phyloP scores from a whole-genome alignment of 2,888 invertebrate species.

The Lasioglossum pauxillum region DNA sequence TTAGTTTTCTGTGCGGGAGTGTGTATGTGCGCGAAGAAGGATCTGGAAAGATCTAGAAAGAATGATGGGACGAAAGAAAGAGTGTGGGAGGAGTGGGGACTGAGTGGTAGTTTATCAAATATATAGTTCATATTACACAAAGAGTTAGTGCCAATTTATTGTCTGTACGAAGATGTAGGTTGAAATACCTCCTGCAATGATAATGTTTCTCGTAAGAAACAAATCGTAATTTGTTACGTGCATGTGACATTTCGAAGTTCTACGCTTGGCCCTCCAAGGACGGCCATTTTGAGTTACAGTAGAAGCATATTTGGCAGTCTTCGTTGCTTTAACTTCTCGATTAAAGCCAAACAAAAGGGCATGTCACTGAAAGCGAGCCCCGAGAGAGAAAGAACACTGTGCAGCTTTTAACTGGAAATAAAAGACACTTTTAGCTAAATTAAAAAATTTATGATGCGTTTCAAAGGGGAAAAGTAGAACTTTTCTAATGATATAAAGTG shows the following conservation, averaged over 20 bases:
- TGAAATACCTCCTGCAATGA: too few species aligned
- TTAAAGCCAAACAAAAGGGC: background rate
- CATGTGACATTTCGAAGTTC: background rate
- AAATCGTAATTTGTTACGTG: too few species aligned
- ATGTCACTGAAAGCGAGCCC: slow-evolving; percentile 1
- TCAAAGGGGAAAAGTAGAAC: background rate
- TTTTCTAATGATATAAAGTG: background rate
- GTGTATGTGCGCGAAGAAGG: too few species aligned
- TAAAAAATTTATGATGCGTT: background rate
- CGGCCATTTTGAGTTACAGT: background rate
- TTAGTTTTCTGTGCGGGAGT: background rate
- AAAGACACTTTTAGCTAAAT: slow-evolving; percentile 1
- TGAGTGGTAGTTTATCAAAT: too few species aligned
- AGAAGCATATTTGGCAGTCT: background rate
- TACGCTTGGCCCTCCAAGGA: background rate
- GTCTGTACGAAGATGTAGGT: too few species aligned
- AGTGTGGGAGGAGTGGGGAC: too few species aligned
- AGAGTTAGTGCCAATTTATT: too few species aligned
- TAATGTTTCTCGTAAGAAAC: too few species aligned
- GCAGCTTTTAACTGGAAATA: background rate
- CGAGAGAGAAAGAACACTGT: background rate
- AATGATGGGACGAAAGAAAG: too few species aligned
- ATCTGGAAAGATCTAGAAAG: too few species aligned
- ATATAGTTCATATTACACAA: too few species aligned
- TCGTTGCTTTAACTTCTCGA: background rate